phyloP scores from a whole-genome alignment of 2,888 invertebrate genomes.

The Xylophagus ater region DNA sequence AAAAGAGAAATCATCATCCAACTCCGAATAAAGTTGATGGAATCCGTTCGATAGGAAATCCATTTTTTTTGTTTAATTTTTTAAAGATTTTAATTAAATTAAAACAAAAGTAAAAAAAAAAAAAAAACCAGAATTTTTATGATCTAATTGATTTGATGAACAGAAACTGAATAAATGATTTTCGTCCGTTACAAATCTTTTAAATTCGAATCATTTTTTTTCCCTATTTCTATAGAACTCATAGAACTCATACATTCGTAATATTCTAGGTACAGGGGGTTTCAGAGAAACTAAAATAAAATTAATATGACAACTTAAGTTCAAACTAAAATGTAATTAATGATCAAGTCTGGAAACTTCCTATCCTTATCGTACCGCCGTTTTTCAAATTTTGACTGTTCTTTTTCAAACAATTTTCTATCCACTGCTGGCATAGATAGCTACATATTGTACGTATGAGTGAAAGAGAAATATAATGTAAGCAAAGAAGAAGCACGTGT shows the following conservation, averaged over 20 bases:
- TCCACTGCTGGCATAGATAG: no score
- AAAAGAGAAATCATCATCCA: slow-evolving; percentile 19
- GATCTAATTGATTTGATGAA: background rate
- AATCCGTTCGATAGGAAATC: slow-evolving; percentile 39
- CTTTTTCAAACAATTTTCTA: no score
- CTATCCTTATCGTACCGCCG: no score
- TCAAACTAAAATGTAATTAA: no score
- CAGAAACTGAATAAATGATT: slow-evolving; percentile 8
- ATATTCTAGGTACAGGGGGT: no score
- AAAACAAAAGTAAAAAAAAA: background rate
- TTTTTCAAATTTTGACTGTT: no score
- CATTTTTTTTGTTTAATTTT: slow-evolving; percentile 22
- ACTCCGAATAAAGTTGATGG: slow-evolving; percentile 35
- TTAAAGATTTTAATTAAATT: background rate
- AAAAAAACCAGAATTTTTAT: background rate
- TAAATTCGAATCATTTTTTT: slow-evolving; percentile 4
- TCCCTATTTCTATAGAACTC: background rate
- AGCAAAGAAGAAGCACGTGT: no score
- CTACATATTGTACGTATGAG: no score
- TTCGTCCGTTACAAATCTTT: slow-evolving; percentile 10
- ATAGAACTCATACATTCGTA: background rate
- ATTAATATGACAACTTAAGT: no score
- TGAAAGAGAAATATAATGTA: no score
- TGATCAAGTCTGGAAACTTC: no score
- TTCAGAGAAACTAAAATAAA: no score